Conservation (phyloP, 1,140 invertebrate genomes). For the Bombus vancouverensis region DNA sequence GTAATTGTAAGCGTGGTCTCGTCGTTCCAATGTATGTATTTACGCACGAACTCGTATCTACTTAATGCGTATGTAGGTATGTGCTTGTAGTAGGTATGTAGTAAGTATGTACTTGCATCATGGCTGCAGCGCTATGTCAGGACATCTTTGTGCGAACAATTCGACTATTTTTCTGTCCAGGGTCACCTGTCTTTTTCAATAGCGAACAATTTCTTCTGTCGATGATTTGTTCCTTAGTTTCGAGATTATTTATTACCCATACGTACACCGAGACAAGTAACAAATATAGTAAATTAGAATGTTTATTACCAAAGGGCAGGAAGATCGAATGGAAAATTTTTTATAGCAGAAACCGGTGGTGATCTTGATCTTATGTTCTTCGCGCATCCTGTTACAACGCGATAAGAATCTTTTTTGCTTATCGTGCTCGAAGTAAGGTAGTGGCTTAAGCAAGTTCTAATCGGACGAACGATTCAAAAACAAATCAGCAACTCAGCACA, state of each 20-base stretch:
- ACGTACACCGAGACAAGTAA: no score
- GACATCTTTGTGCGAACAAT: background rate
- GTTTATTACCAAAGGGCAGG: background rate
- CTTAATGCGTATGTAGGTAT: no score
- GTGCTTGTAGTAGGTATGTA: background rate
- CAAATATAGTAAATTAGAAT: background rate
- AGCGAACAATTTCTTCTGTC: background rate
- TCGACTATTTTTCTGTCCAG: background rate
- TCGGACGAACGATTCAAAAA: background rate
- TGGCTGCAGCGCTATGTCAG: background rate
- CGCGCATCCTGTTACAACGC: no score
- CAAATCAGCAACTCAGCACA: background rate
- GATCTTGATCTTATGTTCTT: background rate
- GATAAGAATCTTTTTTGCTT: background rate
- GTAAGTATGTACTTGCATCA: background rate
- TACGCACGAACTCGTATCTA: no score
- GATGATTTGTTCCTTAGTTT: no score
- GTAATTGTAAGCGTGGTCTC: conserved; percentile 13
- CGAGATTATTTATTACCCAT: no score
- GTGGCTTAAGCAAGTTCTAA: no score
- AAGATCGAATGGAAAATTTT: background rate
- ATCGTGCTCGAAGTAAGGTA: background rate
- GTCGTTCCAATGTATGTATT: background rate
- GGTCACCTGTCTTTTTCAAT: background rate
- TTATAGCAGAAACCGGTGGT: background rate